phyloP scores from a whole-genome alignment of 2,888 invertebrate genomes.

The Cantharis rustica region DNA sequence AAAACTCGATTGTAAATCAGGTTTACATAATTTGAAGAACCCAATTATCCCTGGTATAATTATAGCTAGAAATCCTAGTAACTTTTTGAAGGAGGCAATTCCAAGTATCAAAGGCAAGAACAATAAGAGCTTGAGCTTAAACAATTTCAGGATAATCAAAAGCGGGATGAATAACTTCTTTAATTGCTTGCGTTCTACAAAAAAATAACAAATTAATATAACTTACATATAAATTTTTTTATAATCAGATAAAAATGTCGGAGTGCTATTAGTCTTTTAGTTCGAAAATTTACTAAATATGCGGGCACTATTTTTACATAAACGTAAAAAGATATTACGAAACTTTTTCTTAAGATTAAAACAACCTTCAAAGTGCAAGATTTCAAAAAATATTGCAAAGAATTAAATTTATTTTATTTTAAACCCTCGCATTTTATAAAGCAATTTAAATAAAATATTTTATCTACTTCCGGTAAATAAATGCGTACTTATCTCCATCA shows the following conservation, averaged over 20 bases:
- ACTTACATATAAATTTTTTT: background rate
- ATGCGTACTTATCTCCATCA: too few relatives aligned
- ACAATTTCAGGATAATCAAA: slow-evolving; percentile 79
- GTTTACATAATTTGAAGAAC: slow-evolving; percentile 84
- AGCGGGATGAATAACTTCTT: slow-evolving; percentile 84
- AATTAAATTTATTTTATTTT: too few relatives aligned
- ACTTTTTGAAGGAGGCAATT: slow-evolving; percentile 82
- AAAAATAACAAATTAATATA: slow-evolving; percentile 8
- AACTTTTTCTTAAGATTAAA: too few relatives aligned
- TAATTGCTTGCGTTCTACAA: slow-evolving; percentile 76
- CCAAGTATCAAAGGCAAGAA: slow-evolving; percentile 84
- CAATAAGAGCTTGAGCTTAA: slow-evolving; percentile 80
- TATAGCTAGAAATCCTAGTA: slow-evolving; percentile 79
- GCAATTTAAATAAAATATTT: too few relatives aligned
- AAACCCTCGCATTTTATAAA: too few relatives aligned
- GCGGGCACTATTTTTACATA: too few relatives aligned
- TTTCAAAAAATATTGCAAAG: too few relatives aligned
- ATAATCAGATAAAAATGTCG: background rate
- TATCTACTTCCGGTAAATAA: too few relatives aligned
- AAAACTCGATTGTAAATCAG: slow-evolving; percentile 64
- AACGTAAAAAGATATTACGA: too few relatives aligned
- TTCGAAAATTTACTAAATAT: too few relatives aligned
- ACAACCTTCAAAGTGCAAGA: too few relatives aligned
- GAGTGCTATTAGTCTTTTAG: too few relatives aligned
- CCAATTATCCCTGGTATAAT: slow-evolving; percentile 81